A percentile compares a stretch with the other conserved stretches of the same genome.
These are phyloP conservation scores for Tineola bisselliella DNA, from an alignment of 2,888 invertebrate species.

Conservation along the genomic window DNA sequence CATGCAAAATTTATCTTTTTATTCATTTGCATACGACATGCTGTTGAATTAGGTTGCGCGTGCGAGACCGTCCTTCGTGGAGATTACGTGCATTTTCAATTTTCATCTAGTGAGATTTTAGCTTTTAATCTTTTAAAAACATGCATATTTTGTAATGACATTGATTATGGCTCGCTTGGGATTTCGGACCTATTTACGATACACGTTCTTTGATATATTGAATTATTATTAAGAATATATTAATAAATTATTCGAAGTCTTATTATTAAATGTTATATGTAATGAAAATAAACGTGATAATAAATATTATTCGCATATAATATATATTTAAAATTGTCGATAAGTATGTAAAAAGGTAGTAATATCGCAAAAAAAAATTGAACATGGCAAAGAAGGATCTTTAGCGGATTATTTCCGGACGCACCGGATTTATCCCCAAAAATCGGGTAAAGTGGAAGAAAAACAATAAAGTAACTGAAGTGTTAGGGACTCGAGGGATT, in stretches of 20 bases:
- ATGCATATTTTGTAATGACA: not conserved
- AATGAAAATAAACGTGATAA: no score
- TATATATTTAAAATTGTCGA: no score
- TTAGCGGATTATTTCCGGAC: not conserved
- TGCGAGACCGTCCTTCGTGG: slow-evolving; percentile 35
- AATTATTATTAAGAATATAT: no score
- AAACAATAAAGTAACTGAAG: slow-evolving; percentile 3
- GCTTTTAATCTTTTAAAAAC: slow-evolving; percentile 14
- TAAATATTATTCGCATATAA: no score
- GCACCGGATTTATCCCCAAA: not conserved
- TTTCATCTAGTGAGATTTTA: slow-evolving; percentile 21
- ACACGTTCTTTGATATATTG: no score
- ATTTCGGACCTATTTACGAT: no score
- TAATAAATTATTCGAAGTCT: no score
- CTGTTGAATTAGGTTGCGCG: slow-evolving; percentile 29
- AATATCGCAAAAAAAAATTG: not conserved
- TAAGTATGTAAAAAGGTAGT: no score
- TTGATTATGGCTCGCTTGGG: not conserved
- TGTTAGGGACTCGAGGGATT: not conserved
- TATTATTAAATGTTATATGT: no score
- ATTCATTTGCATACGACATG: slow-evolving; percentile 38
- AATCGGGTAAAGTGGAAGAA: not conserved
- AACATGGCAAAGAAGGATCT: not conserved
- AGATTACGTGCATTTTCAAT: slow-evolving; percentile 60
- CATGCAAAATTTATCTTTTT: slow-evolving; percentile 13